These are phyloP conservation scores for Eilema griseolum DNA, from an alignment of 2,888 invertebrate genomes.

Conservation along the genomic window DNA sequence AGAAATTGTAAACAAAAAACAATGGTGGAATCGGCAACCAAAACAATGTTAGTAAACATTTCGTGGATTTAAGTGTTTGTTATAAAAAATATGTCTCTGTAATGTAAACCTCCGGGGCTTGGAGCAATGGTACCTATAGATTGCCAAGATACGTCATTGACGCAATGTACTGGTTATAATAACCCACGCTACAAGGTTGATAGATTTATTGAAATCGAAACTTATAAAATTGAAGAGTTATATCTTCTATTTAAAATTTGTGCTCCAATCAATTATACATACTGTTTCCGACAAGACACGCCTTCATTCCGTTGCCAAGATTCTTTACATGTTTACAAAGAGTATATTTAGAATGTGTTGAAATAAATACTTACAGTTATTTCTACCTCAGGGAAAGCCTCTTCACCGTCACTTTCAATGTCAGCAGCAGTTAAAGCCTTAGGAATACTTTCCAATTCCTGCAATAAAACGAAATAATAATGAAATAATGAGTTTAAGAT, in stretches of 20 bases:
- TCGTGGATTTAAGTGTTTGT: background rate
- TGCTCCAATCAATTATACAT: conserved; percentile 23
- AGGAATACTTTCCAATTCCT: conserved; percentile 75
- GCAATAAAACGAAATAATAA: conserved; percentile 32
- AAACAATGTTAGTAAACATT: conserved; percentile 43
- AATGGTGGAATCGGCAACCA: conserved; percentile 35
- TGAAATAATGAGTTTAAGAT: conserved; percentile 4
- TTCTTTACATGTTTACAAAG: conserved; percentile 22
- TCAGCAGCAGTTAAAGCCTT: conserved; percentile 74
- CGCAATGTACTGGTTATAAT: background rate
- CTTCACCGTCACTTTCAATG: conserved; percentile 83
- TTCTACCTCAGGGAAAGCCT: conserved; percentile 80
- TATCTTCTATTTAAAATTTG: conserved; percentile 27
- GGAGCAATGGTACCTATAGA: background rate
- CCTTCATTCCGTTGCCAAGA: conserved; percentile 39
- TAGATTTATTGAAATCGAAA: background rate
- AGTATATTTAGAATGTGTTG: conserved; percentile 7
- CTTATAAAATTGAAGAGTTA: conserved; percentile 13
- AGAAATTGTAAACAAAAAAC: conserved; percentile 52
- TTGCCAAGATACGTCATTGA: background rate
- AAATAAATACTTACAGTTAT: conserved; percentile 74
- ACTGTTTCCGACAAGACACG: conserved; percentile 28
- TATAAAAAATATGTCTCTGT: background rate
- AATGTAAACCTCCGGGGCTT: background rate
- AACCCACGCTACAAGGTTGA: background rate